Evolutionary conservation across 1,140 invertebrate species (phyloP), one percentile per base, ranked within the genome.

Genomic region (Ceratosolen solmsi): DNA sequence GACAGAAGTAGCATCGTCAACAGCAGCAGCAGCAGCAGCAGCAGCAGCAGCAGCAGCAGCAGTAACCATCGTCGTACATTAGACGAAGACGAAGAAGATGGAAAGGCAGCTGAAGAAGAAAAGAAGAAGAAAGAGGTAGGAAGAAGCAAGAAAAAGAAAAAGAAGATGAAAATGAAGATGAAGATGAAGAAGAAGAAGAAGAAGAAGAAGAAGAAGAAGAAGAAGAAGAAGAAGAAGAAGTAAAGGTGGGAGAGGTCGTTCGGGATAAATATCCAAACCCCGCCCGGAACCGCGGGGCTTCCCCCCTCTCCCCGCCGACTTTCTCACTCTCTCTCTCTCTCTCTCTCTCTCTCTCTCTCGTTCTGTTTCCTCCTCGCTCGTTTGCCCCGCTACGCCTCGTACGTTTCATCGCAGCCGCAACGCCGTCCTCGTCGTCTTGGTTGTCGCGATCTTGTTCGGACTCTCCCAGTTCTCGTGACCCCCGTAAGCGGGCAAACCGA

Each of bases 191-290:
- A 79, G 74, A 85, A 84, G 82, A 84, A 83, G 87, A 78, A 80
- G 82, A 83, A 63, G 56, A 81, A 74, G 84, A 77, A 77, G 84
- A 82, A 77, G 74, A 84, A 83, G 83, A 83, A 84, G 87, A 87
- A 88, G 90, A 90, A 1, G 46, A 85, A 68, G 83, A 80, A 81
- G 82, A 83, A 74, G 65, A 82, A 76, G 84, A 77, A 82, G 84
- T 82, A 79, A 75, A 85, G 83, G 83, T 84, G 85, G 87, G 87
- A 89, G 90, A 91, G 89, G 89, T 91, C 90, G 90, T 90, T 87
- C 89, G 89, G 89, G 90, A 90, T 91, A 91, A 91, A 90, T 89
- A 90, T 91, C 89, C 89, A 89, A 91, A 90, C 90, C 89, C 90
- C 90, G 89, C 90, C 89, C 90, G 90, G 89, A 89, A 90, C 90